A percentile compares a stretch with the other conserved stretches of the same genome.
phyloP scores from a whole-genome alignment of 2,888 invertebrate species.

The Volucella inflata region DNA sequence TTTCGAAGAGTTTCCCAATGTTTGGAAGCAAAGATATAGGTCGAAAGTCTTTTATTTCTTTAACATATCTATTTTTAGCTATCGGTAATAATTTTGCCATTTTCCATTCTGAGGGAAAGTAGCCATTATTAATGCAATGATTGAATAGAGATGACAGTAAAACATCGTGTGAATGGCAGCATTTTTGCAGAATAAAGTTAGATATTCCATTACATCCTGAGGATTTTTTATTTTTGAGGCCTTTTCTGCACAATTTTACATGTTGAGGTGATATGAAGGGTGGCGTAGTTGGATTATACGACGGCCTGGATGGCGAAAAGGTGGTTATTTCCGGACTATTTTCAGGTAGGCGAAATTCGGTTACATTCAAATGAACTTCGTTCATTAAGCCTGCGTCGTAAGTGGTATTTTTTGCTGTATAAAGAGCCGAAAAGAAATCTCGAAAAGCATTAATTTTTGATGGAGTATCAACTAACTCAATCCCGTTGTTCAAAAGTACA shows the following conservation, averaged over 20 bases:
- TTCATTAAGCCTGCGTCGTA: not conserved
- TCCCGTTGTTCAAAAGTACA: not conserved
- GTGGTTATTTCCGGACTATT: not conserved
- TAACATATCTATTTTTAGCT: not conserved
- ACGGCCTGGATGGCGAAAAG: slow-evolving; percentile 3
- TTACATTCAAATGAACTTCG: not conserved
- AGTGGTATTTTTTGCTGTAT: not conserved
- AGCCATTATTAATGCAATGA: too few relatives aligned
- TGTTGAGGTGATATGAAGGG: slow-evolving; percentile 13
- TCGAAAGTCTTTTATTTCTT: not conserved
- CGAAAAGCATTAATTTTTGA: slow-evolving; percentile 29
- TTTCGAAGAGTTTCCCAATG: not conserved
- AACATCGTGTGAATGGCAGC: slow-evolving; percentile 1
- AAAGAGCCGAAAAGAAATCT: slow-evolving; percentile 14
- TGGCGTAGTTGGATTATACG: slow-evolving; percentile 6
- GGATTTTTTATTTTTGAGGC: too few relatives aligned
- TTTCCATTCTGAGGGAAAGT: not conserved
- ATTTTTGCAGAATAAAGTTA: not conserved
- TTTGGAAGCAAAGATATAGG: slow-evolving; percentile 7
- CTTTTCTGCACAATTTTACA: not conserved
- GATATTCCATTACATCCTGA: too few relatives aligned
- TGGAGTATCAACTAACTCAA: slow-evolving; percentile 4
- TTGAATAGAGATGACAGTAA: not conserved
- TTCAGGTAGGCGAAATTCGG: not conserved
- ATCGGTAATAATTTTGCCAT: not conserved